Conservation (phyloP, 2,113 vertebrate species). For the Odocoileus hemionus region DNA sequence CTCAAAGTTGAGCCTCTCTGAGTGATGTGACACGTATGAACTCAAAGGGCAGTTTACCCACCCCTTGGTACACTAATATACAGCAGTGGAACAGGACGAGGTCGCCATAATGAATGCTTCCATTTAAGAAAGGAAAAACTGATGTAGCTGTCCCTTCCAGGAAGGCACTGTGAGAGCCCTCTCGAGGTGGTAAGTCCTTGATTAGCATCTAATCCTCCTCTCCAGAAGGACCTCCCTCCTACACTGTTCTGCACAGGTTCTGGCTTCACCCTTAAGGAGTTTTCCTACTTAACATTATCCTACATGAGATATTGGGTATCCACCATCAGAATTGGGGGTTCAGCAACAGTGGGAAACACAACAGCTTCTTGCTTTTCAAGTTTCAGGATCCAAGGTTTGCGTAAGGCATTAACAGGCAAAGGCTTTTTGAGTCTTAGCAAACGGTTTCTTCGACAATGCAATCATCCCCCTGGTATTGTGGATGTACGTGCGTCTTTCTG, state of each 20-base stretch:
- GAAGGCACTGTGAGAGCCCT: rapidly evolving
- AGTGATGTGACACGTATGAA: rapidly evolving
- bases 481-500: background rate
- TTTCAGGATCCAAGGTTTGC: background rate
- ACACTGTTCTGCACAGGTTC: background rate
- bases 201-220: background rate
- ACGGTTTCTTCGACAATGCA: background rate
- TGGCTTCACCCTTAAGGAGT: background rate
- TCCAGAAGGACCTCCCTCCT: background rate
- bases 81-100: background rate
- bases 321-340: background rate
- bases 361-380: background rate
- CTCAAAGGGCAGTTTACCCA: background rate
- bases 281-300: background rate
- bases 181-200: background rate
- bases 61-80: background rate
- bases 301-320: background rate
- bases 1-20: background rate
- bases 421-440: background rate
- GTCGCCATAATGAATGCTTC: background rate
- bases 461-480: background rate
- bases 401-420: background rate
- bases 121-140: background rate
- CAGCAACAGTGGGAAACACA: background rate
- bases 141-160: background rate